Evolutionary conservation across 2,888 invertebrate species (phyloP), one percentile per base, ranked within the genome.

Genomic region (Cephus sareptanus): DNA sequence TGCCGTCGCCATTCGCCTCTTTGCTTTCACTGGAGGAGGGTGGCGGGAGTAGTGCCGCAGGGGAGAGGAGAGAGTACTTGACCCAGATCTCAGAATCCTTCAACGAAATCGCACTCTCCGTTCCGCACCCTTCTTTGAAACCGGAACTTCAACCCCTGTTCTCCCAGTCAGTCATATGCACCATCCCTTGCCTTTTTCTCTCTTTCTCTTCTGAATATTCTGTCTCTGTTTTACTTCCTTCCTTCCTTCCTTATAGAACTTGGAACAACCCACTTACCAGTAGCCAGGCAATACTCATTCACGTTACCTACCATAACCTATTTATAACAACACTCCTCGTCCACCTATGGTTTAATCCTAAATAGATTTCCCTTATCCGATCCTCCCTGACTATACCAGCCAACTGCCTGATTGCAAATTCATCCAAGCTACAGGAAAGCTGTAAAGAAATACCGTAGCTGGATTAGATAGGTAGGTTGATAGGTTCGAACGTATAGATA

Each of bases 1-100:
- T 70, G 73, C 70, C 77, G 80, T 34, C 73, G 70, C 74, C 73
- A 69, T 71, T 76, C 74, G 69, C 75, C 75, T 30, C 73, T 76
- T 80, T 70, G 74, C 76, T 37, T 75, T 69, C 70, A 76, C 76
- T 35, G 75, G 76, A 78, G 76, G 68, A 74, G 74, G 74, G 74
- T 34, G 74, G 35, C 71, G 30, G 3, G 30, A 33, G 71, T 13
- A 30, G 74, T 68, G 77, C 70, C 70, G 69, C 35, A 40, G 77
- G 35, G 74, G n/a, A 68, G 69, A 74, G 76, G 71, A 75, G 69
- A 80, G 76, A 81, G 77, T 74, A 69, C 79, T 81, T 82, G 85
- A 85, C 85, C 85, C 75, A 79, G 79, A 85, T 85, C 80, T 74
- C 74, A 35, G 69, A 75, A 85, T 81, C 76, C 80, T 83, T 78